phyloP scores from a whole-genome alignment of 2,113 vertebrate species.

The Macroglossus sobrinus region DNA sequence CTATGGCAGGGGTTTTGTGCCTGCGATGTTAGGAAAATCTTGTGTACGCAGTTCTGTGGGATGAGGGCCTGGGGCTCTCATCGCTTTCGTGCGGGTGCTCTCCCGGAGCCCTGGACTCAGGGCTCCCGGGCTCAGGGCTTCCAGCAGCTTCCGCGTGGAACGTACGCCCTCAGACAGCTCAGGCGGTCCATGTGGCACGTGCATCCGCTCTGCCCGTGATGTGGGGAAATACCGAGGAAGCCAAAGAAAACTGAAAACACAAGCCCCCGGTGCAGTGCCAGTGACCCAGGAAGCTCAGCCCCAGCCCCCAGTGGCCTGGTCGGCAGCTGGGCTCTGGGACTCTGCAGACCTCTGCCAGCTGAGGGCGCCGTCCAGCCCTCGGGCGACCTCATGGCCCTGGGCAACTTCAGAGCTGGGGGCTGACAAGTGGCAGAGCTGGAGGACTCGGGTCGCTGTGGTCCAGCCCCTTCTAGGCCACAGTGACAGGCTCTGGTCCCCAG shows the following conservation, averaged over 20 bases:
- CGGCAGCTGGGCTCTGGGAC: neutral
- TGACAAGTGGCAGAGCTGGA: neutral
- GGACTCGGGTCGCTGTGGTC: neutral
- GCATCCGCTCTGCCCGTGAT: neutral
- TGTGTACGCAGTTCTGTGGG: neutral
- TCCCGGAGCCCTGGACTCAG: too few species aligned
- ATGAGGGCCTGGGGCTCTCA: neutral
- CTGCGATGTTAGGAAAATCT: neutral
- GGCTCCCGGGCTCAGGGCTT: neutral
- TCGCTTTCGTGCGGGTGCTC: too few species aligned
- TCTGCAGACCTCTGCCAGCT: neutral
- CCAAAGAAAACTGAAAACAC: neutral
- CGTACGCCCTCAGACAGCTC: accelerated
- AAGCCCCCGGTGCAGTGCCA: neutral
- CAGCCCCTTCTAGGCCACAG: accelerated
- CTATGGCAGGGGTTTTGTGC: neutral
- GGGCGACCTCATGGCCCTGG: accelerated
- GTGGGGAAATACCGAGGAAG: neutral
- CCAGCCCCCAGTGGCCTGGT: neutral
- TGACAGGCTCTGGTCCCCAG: neutral
- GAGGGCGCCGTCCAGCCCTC: accelerated
- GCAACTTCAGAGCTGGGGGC: neutral
- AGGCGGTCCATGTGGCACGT: neutral
- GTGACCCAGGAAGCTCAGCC: neutral
- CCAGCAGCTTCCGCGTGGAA: too few species aligned